A percentile compares a stretch with the other conserved stretches of the same genome.
These are phyloP conservation scores for Drosophila teissieri DNA, from an alignment of 1,140 invertebrate genomes.

Conservation along the genomic window DNA sequence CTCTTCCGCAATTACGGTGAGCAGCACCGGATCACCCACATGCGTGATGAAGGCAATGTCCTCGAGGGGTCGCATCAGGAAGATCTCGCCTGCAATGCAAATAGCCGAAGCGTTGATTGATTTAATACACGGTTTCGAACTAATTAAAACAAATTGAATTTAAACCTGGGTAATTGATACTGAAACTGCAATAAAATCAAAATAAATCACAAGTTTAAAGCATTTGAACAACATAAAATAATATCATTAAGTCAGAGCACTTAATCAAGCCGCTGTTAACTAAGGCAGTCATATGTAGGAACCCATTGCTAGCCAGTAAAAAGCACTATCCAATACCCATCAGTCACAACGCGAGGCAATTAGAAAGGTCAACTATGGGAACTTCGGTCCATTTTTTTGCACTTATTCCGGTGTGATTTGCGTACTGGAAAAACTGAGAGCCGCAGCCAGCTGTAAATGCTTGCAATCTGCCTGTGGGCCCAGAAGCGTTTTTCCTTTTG, in stretches of 20 bases:
- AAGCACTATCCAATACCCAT: neutral
- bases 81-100: constrained; percentile 88
- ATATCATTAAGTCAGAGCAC: no score
- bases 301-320: no score
- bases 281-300: no score
- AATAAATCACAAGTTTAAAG: neutral
- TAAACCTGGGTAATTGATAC: no score
- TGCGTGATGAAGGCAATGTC: constrained; percentile 91
- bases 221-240: no score
- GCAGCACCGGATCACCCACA: constrained; percentile 90
- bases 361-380: constrained; percentile 45
- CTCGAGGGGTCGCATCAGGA: constrained; percentile 89
- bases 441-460: constrained; percentile 25
- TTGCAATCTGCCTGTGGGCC: constrained; percentile 1
- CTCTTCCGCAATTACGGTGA: constrained; percentile 94
- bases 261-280: no score
- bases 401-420: constrained; percentile 27
- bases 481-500: constrained; percentile 11
- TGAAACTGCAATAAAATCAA: no score
- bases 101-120: neutral
- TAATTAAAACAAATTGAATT: no score
- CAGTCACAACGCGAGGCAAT: constrained; percentile 5
- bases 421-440: constrained; percentile 29
- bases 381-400: constrained; percentile 8
- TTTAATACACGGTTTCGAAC: neutral